Base-by-base conservation (phyloP, 2,113 vertebrate genomes). In the Lophotis ruficrista region DNA sequence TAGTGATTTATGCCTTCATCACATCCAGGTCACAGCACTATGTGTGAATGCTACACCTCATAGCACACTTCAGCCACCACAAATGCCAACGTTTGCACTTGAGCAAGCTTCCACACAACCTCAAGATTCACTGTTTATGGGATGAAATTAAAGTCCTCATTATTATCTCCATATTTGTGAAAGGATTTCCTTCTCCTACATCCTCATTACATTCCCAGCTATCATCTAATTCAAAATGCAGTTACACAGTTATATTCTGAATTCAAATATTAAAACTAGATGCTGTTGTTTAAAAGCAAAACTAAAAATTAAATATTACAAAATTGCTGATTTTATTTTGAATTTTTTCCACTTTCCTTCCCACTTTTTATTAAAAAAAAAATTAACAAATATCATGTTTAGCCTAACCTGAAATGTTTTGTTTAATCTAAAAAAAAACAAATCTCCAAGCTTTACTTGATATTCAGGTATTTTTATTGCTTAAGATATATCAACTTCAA, bases 1-100 rank as follows among this genome's bases (percentile, higher is more conserved):
- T 9, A 76, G 48, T 95, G 84, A 96, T 96, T 96, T 76, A 95
- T 93, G 41, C 20, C 84, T 91, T 83, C 78, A 83, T 80, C 53
- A 35, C 10, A 18, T 60, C 19, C 57, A 37, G 60, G 72, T 82
- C 57, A 84, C 56, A 75, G 22, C 38, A 11, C 2, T 47, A 16
- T 28, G 31, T 48, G 38, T 38, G 65, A 89, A 51, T 53, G 43
- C 2, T 68, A 38, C 51, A 91, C 51, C 35, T 82, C 72, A 78
- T 62, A 91, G 51, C 43, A 48, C 81, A 64, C 14, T 60, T 75
- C 69, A 82, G 43, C 11, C 28, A 64, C 9, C 6, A 22, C 60
- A 94, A 91, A 64, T 54, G 51, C 20, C 51, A 90, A 2, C 0
- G 3, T 54, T 72, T 9, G 0, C 41, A 76, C 53, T 87, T 75